Conservation (phyloP, 1,140 invertebrate genomes). For the Drosophila saltans region DNA sequence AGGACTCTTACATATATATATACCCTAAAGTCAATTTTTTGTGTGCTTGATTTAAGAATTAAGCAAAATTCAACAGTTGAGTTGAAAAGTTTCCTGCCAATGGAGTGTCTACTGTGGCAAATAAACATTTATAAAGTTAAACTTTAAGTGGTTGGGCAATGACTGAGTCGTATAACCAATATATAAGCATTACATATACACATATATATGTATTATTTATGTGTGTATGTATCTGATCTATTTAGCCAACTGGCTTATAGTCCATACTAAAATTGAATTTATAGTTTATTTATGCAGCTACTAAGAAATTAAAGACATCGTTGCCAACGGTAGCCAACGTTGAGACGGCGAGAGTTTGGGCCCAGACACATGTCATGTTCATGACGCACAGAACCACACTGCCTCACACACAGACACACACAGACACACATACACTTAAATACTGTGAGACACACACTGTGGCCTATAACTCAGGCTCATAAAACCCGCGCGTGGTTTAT, state of each 20-base stretch:
- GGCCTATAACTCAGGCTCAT: slow-evolving; percentile 64
- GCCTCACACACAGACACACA: slow-evolving; percentile 15
- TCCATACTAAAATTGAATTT: slow-evolving; percentile 71
- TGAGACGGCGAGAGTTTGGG: slow-evolving; percentile 30
- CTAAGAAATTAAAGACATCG: slow-evolving; percentile 77
- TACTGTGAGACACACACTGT: neutral
- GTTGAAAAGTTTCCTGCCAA: neutral
- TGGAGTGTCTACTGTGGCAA: neutral
- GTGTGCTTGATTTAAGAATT: no score
- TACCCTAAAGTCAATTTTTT: no score
- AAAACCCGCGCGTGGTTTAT: slow-evolving; percentile 73
- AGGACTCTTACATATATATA: no score
- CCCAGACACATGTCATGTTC: slow-evolving; percentile 68
- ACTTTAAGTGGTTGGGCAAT: neutral
- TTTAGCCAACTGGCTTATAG: slow-evolving; percentile 51
- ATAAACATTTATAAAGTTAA: slow-evolving; percentile 4
- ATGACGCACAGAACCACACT: slow-evolving; percentile 16
- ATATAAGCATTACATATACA: neutral
- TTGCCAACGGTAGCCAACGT: slow-evolving; percentile 22
- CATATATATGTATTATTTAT: neutral
- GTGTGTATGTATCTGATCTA: slow-evolving; percentile 41
- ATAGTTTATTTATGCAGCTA: slow-evolving; percentile 81
- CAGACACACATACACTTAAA: slow-evolving; percentile 14
- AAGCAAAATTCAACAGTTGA: no score
- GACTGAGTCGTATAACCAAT: no score